Conservation (phyloP, 2,113 vertebrate species). For the Nothoprocta perdicaria region DNA sequence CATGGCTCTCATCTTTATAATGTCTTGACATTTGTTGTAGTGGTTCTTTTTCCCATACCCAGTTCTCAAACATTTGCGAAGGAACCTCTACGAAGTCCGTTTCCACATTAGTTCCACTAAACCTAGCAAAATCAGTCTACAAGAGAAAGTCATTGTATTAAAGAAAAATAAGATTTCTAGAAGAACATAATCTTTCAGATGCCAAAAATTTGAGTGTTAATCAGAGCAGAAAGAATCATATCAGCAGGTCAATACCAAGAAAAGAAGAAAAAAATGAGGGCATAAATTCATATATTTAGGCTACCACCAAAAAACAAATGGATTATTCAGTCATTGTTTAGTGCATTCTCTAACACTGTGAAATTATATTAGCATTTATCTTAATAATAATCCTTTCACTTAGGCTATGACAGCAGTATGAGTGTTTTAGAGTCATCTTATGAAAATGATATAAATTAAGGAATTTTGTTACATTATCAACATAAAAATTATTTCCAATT, state of each 20-base stretch:
- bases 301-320: neutral
- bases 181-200: neutral
- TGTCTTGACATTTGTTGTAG: slow-evolving; percentile 90
- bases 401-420: neutral
- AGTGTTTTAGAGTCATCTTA: neutral
- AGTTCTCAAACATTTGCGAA: slow-evolving; percentile 97
- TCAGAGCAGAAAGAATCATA: neutral
- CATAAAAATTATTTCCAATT: neutral
- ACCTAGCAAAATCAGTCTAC: slow-evolving; percentile 90
- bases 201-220: neutral
- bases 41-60: slow-evolving; percentile 94
- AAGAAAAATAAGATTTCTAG: neutral
- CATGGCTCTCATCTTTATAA: slow-evolving; percentile 85
- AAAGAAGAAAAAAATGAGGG: neutral
- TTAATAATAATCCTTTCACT: neutral
- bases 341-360: neutral
- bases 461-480: neutral
- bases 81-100: slow-evolving; percentile 96
- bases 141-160: neutral
- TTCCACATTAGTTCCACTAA: slow-evolving; percentile 94
- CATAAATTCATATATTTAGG: neutral
- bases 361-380: neutral
- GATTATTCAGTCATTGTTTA: neutral
- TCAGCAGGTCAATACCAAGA: neutral
- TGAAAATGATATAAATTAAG: neutral